Evolutionary conservation across 2,113 vertebrate species (phyloP).

Genomic region (Zingel zingel): DNA sequence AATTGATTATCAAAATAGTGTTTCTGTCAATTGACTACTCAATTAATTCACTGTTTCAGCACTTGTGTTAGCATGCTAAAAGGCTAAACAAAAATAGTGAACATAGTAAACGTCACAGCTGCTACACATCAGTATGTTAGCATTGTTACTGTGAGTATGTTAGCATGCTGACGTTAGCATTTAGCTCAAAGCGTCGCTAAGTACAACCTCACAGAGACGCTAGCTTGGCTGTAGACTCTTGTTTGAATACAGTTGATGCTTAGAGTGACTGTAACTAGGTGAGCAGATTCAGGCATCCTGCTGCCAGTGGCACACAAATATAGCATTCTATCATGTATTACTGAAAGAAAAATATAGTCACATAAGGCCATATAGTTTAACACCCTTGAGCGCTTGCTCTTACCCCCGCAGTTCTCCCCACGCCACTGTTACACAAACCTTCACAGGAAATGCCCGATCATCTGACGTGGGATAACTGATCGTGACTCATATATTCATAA

Average conservation of each 20-base stretch:
- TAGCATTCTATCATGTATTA: not conserved
- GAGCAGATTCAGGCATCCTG: not conserved
- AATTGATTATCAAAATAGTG: no score
- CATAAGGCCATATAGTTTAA: not conserved
- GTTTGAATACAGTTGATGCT: not conserved
- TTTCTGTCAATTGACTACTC: no score
- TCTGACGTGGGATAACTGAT: conserved; percentile 46
- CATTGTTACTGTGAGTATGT: not conserved
- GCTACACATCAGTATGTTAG: not conserved
- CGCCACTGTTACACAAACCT: conserved; percentile 14
- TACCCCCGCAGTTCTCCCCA: not conserved
- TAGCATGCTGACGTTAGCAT: not conserved
- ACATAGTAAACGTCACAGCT: not conserved
- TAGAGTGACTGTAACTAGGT: not conserved
- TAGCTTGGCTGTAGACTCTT: not conserved
- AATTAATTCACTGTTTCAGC: no score
- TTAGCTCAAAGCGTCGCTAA: not conserved
- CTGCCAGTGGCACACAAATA: not conserved
- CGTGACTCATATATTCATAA: conserved; percentile 41
- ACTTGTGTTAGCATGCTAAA: not conserved
- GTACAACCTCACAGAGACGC: not conserved
- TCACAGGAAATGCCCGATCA: conserved; percentile 33
- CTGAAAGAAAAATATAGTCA: not conserved
- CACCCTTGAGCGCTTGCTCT: not conserved
- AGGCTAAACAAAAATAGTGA: not conserved